A percentile compares a stretch with the other conserved stretches of the same genome.
Evolutionary conservation across 2,113 vertebrate species (phyloP).

Genomic region (Toxostoma redivivum): DNA sequence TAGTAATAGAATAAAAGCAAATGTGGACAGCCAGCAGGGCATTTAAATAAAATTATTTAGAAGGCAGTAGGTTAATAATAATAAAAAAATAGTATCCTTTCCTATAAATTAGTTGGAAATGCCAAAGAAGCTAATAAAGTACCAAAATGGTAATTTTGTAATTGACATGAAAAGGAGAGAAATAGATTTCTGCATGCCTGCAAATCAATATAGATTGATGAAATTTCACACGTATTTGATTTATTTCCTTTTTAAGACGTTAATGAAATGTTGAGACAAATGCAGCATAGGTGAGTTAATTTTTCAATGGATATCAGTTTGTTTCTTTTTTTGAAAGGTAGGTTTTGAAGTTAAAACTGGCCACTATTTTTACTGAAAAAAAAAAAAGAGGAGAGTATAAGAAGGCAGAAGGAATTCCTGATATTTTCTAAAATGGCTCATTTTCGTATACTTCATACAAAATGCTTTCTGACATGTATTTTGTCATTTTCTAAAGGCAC

Average conservation of each 20-base stretch:
- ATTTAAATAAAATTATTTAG: conserved; percentile 36
- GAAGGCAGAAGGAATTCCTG: neutral
- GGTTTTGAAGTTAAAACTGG: neutral
- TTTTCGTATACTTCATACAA: neutral
- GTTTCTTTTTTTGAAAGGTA: neutral
- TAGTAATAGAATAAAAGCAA: conserved; percentile 42
- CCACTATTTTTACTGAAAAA: neutral
- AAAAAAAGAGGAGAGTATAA: neutral
- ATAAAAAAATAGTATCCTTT: neutral
- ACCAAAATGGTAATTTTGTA: conserved; percentile 34
- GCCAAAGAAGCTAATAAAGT: conserved; percentile 17
- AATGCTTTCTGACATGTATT: neutral
- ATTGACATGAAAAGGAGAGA: conserved; percentile 3
- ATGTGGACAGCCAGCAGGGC: neutral
- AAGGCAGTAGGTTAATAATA: conserved; percentile 40
- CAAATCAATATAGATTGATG: neutral
- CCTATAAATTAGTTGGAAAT: conserved; percentile 30
- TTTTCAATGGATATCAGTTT: neutral
- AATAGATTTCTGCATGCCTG: neutral
- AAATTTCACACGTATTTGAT: neutral
- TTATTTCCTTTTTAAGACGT: neutral
- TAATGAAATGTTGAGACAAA: neutral
- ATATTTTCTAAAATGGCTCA: neutral
- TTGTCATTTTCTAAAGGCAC: neutral
- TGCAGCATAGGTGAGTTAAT: neutral